These are phyloP conservation scores for Brachionus plicatilis DNA, from an alignment of 1,140 invertebrate genomes.

Conservation along the genomic window DNA sequence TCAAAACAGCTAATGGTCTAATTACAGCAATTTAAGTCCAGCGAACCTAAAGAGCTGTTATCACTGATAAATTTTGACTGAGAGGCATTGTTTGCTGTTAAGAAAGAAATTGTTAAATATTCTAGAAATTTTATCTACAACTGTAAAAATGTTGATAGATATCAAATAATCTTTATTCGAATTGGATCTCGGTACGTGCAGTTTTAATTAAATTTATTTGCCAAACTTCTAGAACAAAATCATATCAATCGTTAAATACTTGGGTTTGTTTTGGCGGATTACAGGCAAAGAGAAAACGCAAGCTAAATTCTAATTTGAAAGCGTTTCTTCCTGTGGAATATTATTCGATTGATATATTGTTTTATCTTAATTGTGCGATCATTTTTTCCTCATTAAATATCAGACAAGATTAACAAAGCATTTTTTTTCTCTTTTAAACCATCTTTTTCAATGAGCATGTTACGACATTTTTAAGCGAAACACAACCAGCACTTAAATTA, in stretches of 20 bases:
- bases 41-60: background rate
- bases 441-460: background rate
- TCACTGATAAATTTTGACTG: background rate
- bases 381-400: background rate
- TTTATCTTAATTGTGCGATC: background rate
- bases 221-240: background rate
- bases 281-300: background rate
- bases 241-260: background rate
- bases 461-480: background rate
- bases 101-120: background rate
- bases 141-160: slow-evolving; percentile 34
- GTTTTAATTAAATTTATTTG: background rate
- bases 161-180: background rate
- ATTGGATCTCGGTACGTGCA: background rate
- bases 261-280: background rate
- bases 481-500: background rate
- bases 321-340: background rate
- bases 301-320: background rate
- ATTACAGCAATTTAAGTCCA: background rate
- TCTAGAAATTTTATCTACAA: background rate
- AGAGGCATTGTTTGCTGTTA: background rate
- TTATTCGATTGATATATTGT: background rate
- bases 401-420: background rate
- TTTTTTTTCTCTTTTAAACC: background rate
- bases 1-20: background rate